Percentiles rank a stretch among this genome's conserved stretches.
Evolutionary conservation across 2,113 vertebrate species (phyloP).

Genomic region (Cacatua alba): DNA sequence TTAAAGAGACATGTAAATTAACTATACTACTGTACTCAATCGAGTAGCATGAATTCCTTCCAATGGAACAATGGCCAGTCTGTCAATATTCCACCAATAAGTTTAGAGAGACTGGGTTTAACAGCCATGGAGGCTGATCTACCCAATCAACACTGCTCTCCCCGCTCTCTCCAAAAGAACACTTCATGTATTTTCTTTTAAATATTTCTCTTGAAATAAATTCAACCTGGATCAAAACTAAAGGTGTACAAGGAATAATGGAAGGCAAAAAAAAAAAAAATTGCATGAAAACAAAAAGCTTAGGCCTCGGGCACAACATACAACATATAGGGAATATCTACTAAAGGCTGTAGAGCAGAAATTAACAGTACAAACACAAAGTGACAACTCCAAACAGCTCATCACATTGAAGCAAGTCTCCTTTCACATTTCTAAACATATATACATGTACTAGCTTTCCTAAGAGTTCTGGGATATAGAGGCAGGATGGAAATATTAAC

Average conservation of each 20-base stretch:
- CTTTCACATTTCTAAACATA: background rate
- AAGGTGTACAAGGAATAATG: background rate
- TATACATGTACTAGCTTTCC: background rate
- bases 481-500: background rate
- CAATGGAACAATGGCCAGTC: background rate
- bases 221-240: background rate
- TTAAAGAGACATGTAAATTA: background rate
- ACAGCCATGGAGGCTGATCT: background rate
- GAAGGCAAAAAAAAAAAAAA: background rate
- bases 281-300: background rate
- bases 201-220: background rate
- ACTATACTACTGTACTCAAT: background rate
- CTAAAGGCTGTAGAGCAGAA: background rate
- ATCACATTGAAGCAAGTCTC: background rate
- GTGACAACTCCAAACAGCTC: background rate
- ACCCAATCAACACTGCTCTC: background rate
- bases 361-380: background rate
- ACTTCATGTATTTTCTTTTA: background rate
- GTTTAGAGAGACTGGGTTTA: background rate
- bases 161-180: rapidly evolving
- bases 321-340: background rate
- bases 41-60: background rate
- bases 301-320: background rate
- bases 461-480: background rate
- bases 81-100: background rate